Conservation (phyloP, 2,797 vertebrate genomes). For the Neostethus bicornis region DNA sequence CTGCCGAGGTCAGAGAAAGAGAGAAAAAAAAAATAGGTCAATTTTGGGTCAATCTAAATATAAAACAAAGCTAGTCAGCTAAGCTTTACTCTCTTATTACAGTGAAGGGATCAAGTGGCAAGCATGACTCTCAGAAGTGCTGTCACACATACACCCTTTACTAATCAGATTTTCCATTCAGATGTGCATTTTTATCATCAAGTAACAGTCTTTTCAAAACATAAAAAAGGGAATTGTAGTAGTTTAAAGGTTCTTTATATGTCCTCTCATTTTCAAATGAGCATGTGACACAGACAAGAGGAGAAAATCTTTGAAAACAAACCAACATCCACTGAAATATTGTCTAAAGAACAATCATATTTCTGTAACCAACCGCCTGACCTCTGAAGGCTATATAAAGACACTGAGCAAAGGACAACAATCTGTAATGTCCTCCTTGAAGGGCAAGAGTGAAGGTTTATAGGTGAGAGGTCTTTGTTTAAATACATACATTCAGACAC, state of each 20-base stretch:
- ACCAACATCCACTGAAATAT: not conserved
- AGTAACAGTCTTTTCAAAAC: not conserved
- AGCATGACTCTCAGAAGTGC: conserved; percentile 6
- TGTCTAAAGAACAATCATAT: conserved; percentile 16
- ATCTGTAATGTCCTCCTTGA: conserved; percentile 4
- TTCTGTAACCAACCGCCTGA: conserved; percentile 12
- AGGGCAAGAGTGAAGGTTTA: conserved; percentile 24
- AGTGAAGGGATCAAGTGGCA: conserved; percentile 25
- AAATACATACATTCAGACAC: conserved; percentile 3
- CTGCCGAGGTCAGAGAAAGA: conserved; percentile 12
- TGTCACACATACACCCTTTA: not conserved
- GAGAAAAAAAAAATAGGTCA: conserved; percentile 10
- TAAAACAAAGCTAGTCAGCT: conserved; percentile 14
- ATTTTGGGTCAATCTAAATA: conserved; percentile 20
- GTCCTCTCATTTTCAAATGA: not conserved
- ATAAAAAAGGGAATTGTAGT: not conserved
- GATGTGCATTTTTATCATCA: not conserved
- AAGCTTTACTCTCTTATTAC: conserved; percentile 5
- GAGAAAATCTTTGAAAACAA: conserved; percentile 10
- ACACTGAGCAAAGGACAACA: conserved; percentile 6
- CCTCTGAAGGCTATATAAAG: conserved; percentile 31
- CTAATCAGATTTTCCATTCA: not conserved
- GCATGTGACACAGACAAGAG: not conserved
- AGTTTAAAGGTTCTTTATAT: not conserved
- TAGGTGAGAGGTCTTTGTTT: conserved; percentile 64